These are phyloP conservation scores for Platynereis dumerilii DNA, from an alignment of 2,888 invertebrate species.

Conservation along the genomic window DNA sequence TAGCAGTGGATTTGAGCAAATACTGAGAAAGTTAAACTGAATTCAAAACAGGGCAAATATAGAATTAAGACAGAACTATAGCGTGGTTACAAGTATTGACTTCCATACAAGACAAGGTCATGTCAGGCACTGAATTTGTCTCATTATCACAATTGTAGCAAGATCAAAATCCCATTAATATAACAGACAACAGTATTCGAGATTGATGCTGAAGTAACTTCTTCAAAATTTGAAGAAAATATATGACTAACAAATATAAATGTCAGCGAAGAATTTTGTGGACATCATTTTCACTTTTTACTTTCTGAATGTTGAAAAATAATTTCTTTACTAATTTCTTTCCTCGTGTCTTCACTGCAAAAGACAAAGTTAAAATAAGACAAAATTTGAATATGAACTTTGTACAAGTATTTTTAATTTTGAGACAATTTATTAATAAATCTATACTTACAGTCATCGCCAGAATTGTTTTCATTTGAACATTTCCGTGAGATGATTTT, in stretches of 20 bases:
- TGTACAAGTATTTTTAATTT: neutral
- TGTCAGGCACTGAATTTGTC: too few relatives aligned
- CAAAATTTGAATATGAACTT: neutral
- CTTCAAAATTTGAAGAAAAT: too few relatives aligned
- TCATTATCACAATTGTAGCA: too few relatives aligned
- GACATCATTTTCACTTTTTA: constrained; percentile 1
- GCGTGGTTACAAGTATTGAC: too few relatives aligned
- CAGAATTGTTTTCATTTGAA: neutral
- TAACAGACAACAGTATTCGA: too few relatives aligned
- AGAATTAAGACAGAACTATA: too few relatives aligned
- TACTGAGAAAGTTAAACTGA: too few relatives aligned
- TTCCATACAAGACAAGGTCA: too few relatives aligned
- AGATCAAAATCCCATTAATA: too few relatives aligned
- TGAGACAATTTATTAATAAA: neutral
- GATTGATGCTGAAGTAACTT: too few relatives aligned
- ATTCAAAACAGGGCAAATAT: too few relatives aligned
- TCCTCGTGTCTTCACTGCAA: neutral
- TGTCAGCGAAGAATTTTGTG: constrained; percentile 4
- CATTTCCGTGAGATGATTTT: constrained; percentile 73
- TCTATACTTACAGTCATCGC: constrained; percentile 7
- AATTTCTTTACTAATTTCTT: constrained; percentile 6
- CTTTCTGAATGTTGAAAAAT: neutral
- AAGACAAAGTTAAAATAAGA: neutral
- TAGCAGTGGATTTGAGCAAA: too few relatives aligned
- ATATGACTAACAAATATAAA: neutral